A percentile compares a stretch with the other conserved stretches of the same genome.
Conservation (phyloP, 1,140 invertebrate genomes). For the Spodoptera litura region DNA sequence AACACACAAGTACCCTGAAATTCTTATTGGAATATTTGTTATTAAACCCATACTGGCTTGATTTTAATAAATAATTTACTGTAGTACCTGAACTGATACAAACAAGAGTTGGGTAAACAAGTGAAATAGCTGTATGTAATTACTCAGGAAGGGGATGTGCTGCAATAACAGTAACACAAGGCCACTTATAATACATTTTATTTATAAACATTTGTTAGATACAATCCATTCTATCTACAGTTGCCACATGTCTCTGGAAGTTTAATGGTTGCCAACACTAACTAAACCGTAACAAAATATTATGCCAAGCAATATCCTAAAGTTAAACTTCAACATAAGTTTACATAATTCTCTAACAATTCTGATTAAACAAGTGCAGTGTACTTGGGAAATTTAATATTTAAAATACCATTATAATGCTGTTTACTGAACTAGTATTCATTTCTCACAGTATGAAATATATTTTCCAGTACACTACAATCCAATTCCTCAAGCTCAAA, state of each 20-base stretch:
- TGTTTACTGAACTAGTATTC: neutral
- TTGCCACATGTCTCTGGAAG: constrained; percentile 72
- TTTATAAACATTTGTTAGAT: constrained; percentile 65
- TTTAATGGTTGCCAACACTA: constrained; percentile 42
- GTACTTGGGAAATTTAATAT: neutral
- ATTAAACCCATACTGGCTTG: no score
- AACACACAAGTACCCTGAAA: no score
- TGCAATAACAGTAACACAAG: neutral
- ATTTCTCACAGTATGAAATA: neutral
- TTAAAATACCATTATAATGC: no score
- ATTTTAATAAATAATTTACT: neutral
- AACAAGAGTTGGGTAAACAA: neutral
- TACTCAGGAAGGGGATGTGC: neutral
- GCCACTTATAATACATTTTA: constrained; percentile 65
- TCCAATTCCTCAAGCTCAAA: neutral
- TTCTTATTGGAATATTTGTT: no score
- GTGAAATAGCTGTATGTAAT: no score
- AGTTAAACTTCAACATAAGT: constrained; percentile 18
- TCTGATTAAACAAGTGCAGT: neutral
- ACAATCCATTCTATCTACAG: constrained; percentile 70
- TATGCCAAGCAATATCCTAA: constrained; percentile 39
- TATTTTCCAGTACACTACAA: neutral
- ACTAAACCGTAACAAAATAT: constrained; percentile 20
- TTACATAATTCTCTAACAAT: constrained; percentile 22
- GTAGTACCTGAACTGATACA: neutral